Base-by-base conservation (phyloP, 2,888 invertebrate species). In the Agrochola macilenta region DNA sequence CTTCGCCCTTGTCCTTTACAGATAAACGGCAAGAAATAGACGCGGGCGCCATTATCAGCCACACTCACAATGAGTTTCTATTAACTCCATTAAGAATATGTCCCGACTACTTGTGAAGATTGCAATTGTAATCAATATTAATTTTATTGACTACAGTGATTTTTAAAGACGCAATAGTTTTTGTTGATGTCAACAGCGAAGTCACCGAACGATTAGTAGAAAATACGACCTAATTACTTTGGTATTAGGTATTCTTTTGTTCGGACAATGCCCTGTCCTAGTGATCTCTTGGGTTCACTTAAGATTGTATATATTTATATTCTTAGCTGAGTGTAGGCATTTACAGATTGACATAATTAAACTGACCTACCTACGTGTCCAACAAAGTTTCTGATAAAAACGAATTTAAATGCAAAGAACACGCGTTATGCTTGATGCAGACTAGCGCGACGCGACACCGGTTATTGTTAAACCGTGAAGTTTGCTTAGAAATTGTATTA, bases 1-100 rank as follows among this genome's bases (percentile, higher is more conserved):
- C n/a, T 76, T 79, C 49, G 82, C 58, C 86, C 84, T 84, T 84
- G 86, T 85, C 79, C 86, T 85, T 78, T 85, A 78, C 64, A 76
- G 85, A 82, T 85, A 82, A 76, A 74, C 69, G 69, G 65, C 65
- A 81, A 83, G 84, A 76, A 79, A 74, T 57, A 63, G 76, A 39
- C 54, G 30, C 70, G 52, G 30, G n/a, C 60, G 73, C 23, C 49
- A 65, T 69, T 78, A 84, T 78, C 85, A 57, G 75, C 1, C 30
- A 61, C 78, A 75, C 69, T 74, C 76, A 74, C 65, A 85, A 85
- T 74, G 63, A 85, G 76, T 79, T 69, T 78, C 71, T 84, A 76
- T 85, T 72, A 76, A 69, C 39, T 82, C 35, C 60, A 79, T 69
- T 79, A 61, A 63, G 66, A 66, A 69, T 54, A n/a, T 35, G 57